A percentile compares a stretch with the other conserved stretches of the same genome.
Conservation (phyloP, 2,888 invertebrate species). For the Lycocerus yunnanus region DNA sequence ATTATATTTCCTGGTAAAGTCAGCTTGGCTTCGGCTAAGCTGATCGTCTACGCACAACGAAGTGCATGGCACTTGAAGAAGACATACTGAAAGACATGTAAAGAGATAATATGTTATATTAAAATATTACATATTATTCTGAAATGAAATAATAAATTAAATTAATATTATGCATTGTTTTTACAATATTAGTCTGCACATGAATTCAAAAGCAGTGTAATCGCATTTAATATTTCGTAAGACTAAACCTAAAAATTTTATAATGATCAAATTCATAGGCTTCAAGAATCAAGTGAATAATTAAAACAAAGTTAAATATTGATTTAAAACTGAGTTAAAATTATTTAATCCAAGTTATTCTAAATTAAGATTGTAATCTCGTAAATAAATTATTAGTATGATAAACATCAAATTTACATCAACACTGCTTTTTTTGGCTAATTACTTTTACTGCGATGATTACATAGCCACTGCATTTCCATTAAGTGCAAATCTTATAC, state of each 20-base stretch:
- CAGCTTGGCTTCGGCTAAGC: too few relatives aligned
- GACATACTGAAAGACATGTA: too few relatives aligned
- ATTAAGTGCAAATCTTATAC: neutral
- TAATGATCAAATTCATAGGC: too few relatives aligned
- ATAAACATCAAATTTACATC: neutral
- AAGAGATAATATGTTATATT: too few relatives aligned
- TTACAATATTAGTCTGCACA: neutral
- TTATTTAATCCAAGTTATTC: neutral
- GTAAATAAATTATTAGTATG: neutral
- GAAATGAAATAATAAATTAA: too few relatives aligned
- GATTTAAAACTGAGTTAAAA: neutral
- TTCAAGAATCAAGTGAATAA: neutral
- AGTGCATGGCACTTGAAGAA: too few relatives aligned
- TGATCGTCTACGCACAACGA: too few relatives aligned
- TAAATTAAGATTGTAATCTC: neutral
- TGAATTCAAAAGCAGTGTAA: neutral
- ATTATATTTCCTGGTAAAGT: too few relatives aligned
- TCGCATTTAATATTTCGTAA: neutral
- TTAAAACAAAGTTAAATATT: neutral
- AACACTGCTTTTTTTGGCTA: neutral
- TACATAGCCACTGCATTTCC: neutral
- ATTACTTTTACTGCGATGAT: neutral
- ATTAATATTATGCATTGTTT: neutral
- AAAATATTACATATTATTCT: too few relatives aligned
- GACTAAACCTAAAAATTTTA: too few relatives aligned